Evolutionary conservation across 1,140 invertebrate genomes (phyloP), one percentile per base, ranked within the genome.

Genomic region (Ditylenchus dipsaci): DNA sequence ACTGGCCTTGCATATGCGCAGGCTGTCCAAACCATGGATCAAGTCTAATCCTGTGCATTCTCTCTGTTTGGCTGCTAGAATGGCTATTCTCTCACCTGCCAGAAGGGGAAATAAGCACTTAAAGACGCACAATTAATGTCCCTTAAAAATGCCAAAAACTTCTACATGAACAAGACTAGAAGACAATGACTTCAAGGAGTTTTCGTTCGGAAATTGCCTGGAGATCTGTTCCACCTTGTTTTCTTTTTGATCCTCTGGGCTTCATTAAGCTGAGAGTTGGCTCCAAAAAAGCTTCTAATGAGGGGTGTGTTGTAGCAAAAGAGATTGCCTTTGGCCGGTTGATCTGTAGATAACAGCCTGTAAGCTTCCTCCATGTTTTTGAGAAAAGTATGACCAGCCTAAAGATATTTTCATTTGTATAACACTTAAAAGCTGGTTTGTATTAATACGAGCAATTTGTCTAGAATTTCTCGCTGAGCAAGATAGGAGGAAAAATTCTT

Each of bases 41-140:
- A 79, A 47, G 49, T 80, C 67, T 19, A 59, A 47, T 17, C 76
- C 75, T 8, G 76, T 79, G 17, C 27, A 47, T 29, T 58, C 27
- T 27, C 77, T 27, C 30, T 78, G 71, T 53, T 69, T 42, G 8
- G 78, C 72, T 13, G 78, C 75, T 26, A 76, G 19, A 67, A 76
- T 68, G 17, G 71, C 76, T 17, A 76, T 69, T 49, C 59, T 47
- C 27, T 76, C 78, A 13, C 77, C 75, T 1, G 60, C 45, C 42
- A 76, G 23, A 26, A 76, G 30, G 21, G 75, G 78, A 43, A 71
- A 76, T 19, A 76, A 21, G 27, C 72, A 76, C 73, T 76, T 47
- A 62, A 49, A 47, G 57, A 60, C 26, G 29, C 23, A 70, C 23
- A 30, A 38, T 57, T 19, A 73, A 70, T n/a, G n/a, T n/a, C n/a